phyloP scores from a whole-genome alignment of 2,797 vertebrate species.

The Fistularia commersonii region DNA sequence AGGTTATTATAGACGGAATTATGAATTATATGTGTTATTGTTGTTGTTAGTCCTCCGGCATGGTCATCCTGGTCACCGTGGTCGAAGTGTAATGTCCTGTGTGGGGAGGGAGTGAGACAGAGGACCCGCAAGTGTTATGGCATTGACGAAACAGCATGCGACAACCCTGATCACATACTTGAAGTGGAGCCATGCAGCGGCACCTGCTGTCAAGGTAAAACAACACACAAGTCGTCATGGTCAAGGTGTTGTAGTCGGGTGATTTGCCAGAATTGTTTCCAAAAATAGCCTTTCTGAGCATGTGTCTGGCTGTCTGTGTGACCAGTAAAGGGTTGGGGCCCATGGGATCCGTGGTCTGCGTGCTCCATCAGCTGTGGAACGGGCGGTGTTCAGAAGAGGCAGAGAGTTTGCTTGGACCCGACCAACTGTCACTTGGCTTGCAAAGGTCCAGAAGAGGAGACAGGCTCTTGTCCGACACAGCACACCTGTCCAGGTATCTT shows the following conservation, averaged over 20 bases:
- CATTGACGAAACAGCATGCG: constrained; percentile 16
- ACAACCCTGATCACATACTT: fast-evolving
- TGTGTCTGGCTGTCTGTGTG: constrained; percentile 15
- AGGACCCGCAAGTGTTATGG: constrained; percentile 39
- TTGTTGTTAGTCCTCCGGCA: constrained; percentile 11
- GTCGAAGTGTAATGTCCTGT: constrained; percentile 43
- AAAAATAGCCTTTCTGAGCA: neutral
- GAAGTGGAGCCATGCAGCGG: constrained; percentile 26
- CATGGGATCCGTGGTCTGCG: constrained; percentile 40
- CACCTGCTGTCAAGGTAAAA: constrained; percentile 50
- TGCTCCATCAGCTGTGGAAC: constrained; percentile 53
- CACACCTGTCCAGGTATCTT: constrained; percentile 44
- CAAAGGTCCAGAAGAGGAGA: constrained; percentile 10
- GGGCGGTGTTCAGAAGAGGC: constrained; percentile 30
- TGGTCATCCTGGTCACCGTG: constrained; percentile 55
- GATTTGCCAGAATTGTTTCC: no score
- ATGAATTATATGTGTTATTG: neutral
- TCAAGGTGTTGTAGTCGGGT: neutral
- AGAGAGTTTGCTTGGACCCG: constrained; percentile 24
- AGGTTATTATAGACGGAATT: no score
- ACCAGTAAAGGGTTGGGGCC: constrained; percentile 33
- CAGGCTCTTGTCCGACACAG: neutral
- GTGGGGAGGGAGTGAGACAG: constrained; percentile 50
- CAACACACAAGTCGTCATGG: neutral
- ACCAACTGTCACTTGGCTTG: constrained; percentile 41